Conservation (phyloP, 1,140 invertebrate species). For the Bombus consobrinus region DNA sequence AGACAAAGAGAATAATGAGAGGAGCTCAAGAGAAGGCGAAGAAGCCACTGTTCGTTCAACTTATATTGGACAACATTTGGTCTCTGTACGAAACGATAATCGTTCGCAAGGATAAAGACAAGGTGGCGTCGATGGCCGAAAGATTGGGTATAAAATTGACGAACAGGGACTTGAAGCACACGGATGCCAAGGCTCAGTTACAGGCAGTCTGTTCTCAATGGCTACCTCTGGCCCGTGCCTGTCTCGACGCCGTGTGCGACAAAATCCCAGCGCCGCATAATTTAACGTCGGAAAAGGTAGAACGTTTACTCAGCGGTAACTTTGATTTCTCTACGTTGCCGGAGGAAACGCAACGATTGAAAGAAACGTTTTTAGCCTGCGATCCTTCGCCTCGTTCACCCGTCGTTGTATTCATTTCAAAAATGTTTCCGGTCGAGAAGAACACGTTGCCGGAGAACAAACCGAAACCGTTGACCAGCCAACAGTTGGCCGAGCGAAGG, state of each 20-base stretch:
- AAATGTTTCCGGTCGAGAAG: slow-evolving; percentile 94
- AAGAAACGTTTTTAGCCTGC: slow-evolving; percentile 90
- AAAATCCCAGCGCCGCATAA: slow-evolving; percentile 92
- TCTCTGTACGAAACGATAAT: slow-evolving; percentile 93
- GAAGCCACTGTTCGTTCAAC: slow-evolving; percentile 97
- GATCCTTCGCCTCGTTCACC: slow-evolving; percentile 86
- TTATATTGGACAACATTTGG: slow-evolving; percentile 98
- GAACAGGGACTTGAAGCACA: slow-evolving; percentile 89
- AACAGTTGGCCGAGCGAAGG: slow-evolving; percentile 89
- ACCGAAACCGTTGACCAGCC: slow-evolving; percentile 88
- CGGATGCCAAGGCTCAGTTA: slow-evolving; percentile 90
- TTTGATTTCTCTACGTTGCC: slow-evolving; percentile 88
- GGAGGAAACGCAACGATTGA: slow-evolving; percentile 88
- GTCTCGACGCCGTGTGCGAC: slow-evolving; percentile 91
- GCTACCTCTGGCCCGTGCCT: slow-evolving; percentile 92
- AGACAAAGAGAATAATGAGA: slow-evolving; percentile 93
- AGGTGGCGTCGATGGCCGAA: slow-evolving; percentile 90
- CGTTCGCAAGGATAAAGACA: slow-evolving; percentile 91
- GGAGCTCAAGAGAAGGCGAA: slow-evolving; percentile 98
- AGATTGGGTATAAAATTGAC: slow-evolving; percentile 92
- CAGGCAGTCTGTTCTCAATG: slow-evolving; percentile 94
- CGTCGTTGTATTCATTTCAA: slow-evolving; percentile 96
- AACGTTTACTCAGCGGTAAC: slow-evolving; percentile 83
- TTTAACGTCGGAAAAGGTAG: slow-evolving; percentile 89
- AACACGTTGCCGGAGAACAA: slow-evolving; percentile 88